phyloP scores from a whole-genome alignment of 2,797 vertebrate species.

The Monodelphis domestica region DNA sequence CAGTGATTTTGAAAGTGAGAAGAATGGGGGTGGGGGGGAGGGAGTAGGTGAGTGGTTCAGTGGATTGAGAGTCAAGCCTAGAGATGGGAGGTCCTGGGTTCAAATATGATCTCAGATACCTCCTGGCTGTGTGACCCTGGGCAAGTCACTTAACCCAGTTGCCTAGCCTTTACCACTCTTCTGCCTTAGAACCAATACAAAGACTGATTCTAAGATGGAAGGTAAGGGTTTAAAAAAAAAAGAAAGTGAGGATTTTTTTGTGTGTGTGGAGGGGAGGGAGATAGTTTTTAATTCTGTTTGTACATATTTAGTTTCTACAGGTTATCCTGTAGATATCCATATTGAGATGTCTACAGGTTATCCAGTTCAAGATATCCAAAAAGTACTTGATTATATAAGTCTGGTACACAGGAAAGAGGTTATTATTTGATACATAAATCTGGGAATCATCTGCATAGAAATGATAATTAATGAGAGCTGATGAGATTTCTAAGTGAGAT shows the following conservation, averaged over 20 bases:
- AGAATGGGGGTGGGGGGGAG: neutral
- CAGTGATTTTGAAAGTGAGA: neutral
- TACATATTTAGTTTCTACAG: neutral
- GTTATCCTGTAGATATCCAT: neutral
- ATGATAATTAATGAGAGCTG: neutral
- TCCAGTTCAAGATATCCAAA: neutral
- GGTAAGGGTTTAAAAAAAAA: too few species aligned
- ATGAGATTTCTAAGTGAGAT: neutral
- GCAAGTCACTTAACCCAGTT: too few species aligned
- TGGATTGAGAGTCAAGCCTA: too few species aligned
- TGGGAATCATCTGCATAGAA: neutral
- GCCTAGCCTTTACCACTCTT: too few species aligned
- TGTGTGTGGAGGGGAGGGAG: accelerated
- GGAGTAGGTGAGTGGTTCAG: too few species aligned
- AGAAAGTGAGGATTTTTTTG: too few species aligned
- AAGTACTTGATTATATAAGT: neutral
- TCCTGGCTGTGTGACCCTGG: too few species aligned
- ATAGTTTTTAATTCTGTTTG: neutral
- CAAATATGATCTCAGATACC: too few species aligned
- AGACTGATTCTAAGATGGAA: too few species aligned
- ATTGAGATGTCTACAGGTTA: neutral
- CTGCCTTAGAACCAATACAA: too few species aligned
- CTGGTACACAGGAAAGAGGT: neutral
- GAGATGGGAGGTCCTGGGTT: too few species aligned
- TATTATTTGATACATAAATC: neutral